Evolutionary conservation across 2,888 invertebrate species (phyloP), one percentile per base, ranked within the genome.

Genomic region (Cantharis nigra): DNA sequence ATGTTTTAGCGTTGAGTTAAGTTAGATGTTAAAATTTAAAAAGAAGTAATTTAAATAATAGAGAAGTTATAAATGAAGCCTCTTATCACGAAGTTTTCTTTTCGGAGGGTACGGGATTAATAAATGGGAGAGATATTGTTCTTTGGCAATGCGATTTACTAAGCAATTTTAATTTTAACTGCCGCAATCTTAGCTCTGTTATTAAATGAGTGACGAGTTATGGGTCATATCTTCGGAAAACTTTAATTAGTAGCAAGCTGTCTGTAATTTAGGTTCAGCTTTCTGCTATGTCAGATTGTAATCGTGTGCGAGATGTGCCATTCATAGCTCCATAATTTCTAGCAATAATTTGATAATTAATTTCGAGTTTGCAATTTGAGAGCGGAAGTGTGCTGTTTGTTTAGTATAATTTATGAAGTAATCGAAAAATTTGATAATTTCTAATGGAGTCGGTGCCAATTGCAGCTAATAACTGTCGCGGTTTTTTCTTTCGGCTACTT

Each of bases 201-300:
- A 81, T 81, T 81, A 81, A 81, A 79, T 79, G 77, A 75, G 77
- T 78, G 78, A 78, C 80, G 79, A 81, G 80, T 81, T 81, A 81
- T 79, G 81, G 80, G 78, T 78, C 79, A 78, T 81, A 81, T 81
- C 81, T 81, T 81, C 79, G 79, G 81, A 77, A 79, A 79, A 77
- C 76, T 82, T 81, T 81, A 82, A 82, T 82, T 81, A 82, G 78
- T 69, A 80, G 78, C 79, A 79, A 77, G 80, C 79, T 81, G 81
- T 80, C 81, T 77, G 77, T 79, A 79, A 81, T 81, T 81, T 80
- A 81, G 75, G 71, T 74, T 75, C 79, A 62, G 65, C 23, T 76
- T 79, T 75, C 49, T 49, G 49, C 49, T 49, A 49, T 77, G 79
- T 79, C 78, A 79, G 79, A 79, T 78, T 70, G 72, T 79, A 78